Evolutionary conservation across 2,888 invertebrate species (phyloP).

Genomic region (Drosophila algonquin): DNA sequence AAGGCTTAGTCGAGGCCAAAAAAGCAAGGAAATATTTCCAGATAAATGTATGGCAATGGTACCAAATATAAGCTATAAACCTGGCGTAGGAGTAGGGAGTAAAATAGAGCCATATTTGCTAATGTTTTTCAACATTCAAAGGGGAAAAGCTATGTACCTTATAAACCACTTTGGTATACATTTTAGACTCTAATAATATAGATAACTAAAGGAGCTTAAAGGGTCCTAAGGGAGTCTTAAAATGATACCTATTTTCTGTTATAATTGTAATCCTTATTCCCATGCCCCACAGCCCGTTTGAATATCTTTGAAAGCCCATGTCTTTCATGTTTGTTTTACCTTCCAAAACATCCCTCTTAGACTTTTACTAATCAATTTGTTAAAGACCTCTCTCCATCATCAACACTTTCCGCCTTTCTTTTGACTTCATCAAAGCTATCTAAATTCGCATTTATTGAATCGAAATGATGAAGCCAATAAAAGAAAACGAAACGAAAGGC

Average conservation of each 20-base stretch:
- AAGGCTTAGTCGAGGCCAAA: slow-evolving; percentile 25
- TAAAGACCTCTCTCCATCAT: background rate
- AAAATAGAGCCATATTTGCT: background rate
- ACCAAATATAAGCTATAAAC: slow-evolving; percentile 15
- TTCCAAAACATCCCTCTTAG: background rate
- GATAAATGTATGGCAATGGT: slow-evolving; percentile 20
- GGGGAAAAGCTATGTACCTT: too few species aligned
- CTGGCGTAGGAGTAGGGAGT: background rate
- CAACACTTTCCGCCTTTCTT: background rate
- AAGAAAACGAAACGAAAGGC: slow-evolving; percentile 41
- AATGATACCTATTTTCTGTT: background rate
- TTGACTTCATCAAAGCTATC: background rate
- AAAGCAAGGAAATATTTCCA: slow-evolving; percentile 41
- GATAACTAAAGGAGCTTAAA: too few species aligned
- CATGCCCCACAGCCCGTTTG: background rate
- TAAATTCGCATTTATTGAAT: slow-evolving; percentile 1
- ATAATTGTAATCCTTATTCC: background rate
- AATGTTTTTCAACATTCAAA: too few species aligned
- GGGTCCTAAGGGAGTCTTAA: too few species aligned
- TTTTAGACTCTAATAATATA: too few species aligned
- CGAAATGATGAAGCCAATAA: slow-evolving; percentile 47
- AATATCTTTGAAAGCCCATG: background rate
- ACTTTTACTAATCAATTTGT: background rate
- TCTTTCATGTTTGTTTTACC: background rate
- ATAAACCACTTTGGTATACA: too few species aligned